phyloP scores from a whole-genome alignment of 1,140 invertebrate genomes.

The Heliconius nattereri region DNA sequence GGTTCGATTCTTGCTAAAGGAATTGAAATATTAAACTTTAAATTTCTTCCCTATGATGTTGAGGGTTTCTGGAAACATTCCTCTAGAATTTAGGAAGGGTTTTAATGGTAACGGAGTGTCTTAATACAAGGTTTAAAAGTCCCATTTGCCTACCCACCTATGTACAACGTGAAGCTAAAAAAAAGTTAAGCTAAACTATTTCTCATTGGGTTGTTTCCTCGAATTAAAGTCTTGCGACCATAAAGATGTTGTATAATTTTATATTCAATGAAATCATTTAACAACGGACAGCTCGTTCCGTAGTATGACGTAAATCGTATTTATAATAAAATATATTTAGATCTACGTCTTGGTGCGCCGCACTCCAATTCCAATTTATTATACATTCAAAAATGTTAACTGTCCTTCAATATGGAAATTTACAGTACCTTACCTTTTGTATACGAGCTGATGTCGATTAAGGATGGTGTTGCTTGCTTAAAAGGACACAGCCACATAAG shows the following conservation, averaged over 20 bases:
- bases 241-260: not conserved
- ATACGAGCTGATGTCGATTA: not conserved
- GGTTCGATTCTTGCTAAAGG: too few relatives aligned
- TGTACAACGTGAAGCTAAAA: too few relatives aligned
- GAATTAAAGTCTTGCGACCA: not conserved
- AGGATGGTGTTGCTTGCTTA: not conserved
- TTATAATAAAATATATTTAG: not conserved
- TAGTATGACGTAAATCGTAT: not conserved
- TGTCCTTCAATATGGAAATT: constrained; percentile 7
- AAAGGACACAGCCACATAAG: too few relatives aligned
- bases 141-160: too few relatives aligned
- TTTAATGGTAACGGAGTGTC: too few relatives aligned
- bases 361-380: constrained; percentile 8
- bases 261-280: not conserved
- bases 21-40: too few relatives aligned
- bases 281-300: not conserved
- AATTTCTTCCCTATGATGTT: too few relatives aligned
- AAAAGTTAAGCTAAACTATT: too few relatives aligned
- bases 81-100: too few relatives aligned
- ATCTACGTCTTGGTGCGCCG: not conserved
- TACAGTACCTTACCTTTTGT: not conserved
- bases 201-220: not conserved
- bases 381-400: constrained; percentile 10
- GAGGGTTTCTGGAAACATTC: too few relatives aligned
- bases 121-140: too few relatives aligned